Evolutionary conservation across 2,797 vertebrate genomes (phyloP).

Genomic region (Pteronotus mesoamericanus): DNA sequence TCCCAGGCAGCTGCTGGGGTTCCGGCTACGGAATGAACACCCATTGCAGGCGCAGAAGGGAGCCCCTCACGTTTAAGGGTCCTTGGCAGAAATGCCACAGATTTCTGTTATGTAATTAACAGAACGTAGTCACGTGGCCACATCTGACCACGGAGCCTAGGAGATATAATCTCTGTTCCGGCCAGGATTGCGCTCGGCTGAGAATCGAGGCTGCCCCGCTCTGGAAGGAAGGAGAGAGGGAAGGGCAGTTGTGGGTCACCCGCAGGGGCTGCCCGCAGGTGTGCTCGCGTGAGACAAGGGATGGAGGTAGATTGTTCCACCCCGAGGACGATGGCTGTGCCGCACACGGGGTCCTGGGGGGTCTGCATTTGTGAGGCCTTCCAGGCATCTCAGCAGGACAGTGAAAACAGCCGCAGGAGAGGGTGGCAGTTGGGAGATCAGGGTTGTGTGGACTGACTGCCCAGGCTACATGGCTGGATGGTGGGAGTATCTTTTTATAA

Average conservation of each 20-base stretch:
- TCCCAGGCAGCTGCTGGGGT: background rate
- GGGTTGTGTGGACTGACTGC: background rate
- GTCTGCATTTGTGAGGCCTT: background rate
- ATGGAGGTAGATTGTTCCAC: background rate
- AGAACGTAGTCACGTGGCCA: background rate
- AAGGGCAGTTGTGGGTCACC: too few species aligned
- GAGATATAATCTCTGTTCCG: background rate
- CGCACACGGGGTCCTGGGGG: background rate
- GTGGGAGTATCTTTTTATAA: background rate
- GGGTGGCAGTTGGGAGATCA: background rate
- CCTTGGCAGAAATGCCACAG: background rate
- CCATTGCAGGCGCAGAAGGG: background rate
- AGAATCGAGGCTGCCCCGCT: background rate
- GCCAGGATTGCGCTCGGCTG: background rate
- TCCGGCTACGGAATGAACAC: background rate
- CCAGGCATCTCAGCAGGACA: background rate
- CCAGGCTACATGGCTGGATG: background rate
- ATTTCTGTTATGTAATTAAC: background rate
- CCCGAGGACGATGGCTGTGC: background rate
- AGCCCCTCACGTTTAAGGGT: background rate
- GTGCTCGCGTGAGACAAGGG: accelerated
- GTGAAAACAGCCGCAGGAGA: background rate
- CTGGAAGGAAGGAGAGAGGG: background rate
- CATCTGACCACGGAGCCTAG: background rate
- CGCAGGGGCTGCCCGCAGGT: too few species aligned